These are phyloP conservation scores for Selene dorsalis DNA, from an alignment of 2,797 vertebrate genomes.

Conservation along the genomic window DNA sequence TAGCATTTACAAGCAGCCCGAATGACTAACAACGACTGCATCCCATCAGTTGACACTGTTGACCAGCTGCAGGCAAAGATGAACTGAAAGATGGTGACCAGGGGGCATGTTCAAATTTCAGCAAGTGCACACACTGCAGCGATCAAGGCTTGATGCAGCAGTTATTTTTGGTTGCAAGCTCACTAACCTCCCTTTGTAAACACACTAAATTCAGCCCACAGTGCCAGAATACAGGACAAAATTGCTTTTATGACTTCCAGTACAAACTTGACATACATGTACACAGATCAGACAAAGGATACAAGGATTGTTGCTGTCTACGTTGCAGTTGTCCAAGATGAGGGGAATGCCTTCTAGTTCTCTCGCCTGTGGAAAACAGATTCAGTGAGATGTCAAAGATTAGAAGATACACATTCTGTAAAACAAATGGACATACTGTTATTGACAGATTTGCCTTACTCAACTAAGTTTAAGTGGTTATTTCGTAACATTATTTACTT, in stretches of 20 bases:
- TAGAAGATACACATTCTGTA: too few relatives aligned
- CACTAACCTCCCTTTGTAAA: conserved; percentile 13
- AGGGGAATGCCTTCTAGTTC: conserved; percentile 92
- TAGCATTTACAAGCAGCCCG: background rate
- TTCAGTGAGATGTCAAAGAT: too few relatives aligned
- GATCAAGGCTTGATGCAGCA: conserved; percentile 15
- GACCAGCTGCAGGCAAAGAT: background rate
- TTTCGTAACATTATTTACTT: background rate
- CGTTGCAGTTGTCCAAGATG: conserved; percentile 95
- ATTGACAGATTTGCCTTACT: background rate
- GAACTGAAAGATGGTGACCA: background rate
- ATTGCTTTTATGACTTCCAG: background rate
- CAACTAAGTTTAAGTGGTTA: background rate
- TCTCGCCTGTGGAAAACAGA: conserved; percentile 86
- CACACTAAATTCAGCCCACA: conserved; percentile 20
- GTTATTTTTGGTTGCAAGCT: conserved; percentile 30
- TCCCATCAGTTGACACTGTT: background rate
- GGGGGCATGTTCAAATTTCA: background rate
- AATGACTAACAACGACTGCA: background rate
- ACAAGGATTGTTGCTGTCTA: conserved; percentile 98
- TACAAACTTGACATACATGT: conserved; percentile 12
- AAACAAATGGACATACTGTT: background rate
- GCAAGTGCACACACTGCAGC: background rate
- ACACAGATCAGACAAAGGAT: conserved; percentile 86
- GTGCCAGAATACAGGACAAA: conserved; percentile 13